Conservation (phyloP, 2,888 invertebrate species). For the Panzeria rudis region DNA sequence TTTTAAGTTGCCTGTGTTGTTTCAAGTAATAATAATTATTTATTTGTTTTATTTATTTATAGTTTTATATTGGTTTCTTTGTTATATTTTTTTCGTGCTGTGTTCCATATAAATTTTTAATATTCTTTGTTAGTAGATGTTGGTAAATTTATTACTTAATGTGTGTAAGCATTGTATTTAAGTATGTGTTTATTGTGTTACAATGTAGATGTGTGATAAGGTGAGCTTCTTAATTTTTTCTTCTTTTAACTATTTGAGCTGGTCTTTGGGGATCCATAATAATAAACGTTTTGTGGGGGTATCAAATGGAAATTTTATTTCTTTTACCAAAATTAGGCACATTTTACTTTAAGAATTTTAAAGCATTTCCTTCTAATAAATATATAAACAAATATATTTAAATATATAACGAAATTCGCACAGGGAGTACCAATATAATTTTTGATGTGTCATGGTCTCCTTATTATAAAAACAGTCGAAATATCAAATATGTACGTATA, state of each 20-base stretch:
- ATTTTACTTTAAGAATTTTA: background rate
- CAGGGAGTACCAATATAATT: no score
- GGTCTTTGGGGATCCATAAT: conserved; percentile 40
- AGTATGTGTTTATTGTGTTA: conserved; percentile 15
- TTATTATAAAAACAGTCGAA: no score
- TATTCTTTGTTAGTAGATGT: background rate
- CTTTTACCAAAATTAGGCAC: background rate
- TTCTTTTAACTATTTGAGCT: background rate
- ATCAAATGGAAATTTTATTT: background rate
- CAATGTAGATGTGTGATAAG: background rate
- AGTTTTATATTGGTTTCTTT: background rate
- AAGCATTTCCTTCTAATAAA: background rate
- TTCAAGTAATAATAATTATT: conserved; percentile 42
- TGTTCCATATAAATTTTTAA: conserved; percentile 54
- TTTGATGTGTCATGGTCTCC: no score
- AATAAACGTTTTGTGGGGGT: conserved; percentile 17
- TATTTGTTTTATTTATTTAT: conserved; percentile 4
- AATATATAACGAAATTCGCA: no score
- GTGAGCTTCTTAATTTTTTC: background rate
- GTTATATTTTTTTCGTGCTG: background rate
- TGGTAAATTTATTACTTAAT: conserved; percentile 10
- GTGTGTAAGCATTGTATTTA: background rate
- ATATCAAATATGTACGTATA: no score
- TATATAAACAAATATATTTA: no score
- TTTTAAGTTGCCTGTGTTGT: background rate